Conservation (phyloP, 1,140 invertebrate species). For the Copidosoma floridanum region DNA sequence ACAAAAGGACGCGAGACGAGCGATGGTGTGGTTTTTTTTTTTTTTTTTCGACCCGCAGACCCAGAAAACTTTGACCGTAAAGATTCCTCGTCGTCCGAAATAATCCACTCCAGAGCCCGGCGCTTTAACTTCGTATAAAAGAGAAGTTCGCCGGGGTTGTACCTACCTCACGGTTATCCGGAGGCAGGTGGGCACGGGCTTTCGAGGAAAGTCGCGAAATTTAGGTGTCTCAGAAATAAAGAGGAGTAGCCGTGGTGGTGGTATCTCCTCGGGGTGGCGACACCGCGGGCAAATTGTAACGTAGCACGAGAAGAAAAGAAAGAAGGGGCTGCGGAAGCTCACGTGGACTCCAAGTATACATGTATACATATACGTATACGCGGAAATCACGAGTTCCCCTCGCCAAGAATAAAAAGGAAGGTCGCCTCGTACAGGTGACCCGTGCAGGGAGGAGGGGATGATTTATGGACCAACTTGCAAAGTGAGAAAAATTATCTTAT, state of each 20-base stretch:
- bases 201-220: conserved; percentile 8
- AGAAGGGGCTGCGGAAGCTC: no score
- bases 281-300: conserved; percentile 37
- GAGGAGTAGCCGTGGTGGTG: neutral
- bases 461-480: conserved; percentile 52
- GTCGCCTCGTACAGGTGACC: conserved; percentile 31
- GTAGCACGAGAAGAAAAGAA: conserved; percentile 32
- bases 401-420: conserved; percentile 15
- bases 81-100: no score
- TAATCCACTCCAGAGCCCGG: neutral
- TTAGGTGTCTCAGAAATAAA: conserved; percentile 17
- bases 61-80: neutral
- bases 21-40: no score
- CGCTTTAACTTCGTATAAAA: neutral
- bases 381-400: conserved; percentile 24
- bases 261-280: neutral
- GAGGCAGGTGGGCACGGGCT: neutral
- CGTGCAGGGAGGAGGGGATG: conserved; percentile 28
- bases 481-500: conserved; percentile 57
- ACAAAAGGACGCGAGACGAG: neutral
- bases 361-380: conserved; percentile 10
- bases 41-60: no score
- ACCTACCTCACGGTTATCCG: conserved; percentile 11
- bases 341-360: no score
- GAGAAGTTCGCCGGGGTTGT: neutral